Evolutionary conservation across 2,797 vertebrate genomes (phyloP).

Genomic region (Oryzias sinensis): DNA sequence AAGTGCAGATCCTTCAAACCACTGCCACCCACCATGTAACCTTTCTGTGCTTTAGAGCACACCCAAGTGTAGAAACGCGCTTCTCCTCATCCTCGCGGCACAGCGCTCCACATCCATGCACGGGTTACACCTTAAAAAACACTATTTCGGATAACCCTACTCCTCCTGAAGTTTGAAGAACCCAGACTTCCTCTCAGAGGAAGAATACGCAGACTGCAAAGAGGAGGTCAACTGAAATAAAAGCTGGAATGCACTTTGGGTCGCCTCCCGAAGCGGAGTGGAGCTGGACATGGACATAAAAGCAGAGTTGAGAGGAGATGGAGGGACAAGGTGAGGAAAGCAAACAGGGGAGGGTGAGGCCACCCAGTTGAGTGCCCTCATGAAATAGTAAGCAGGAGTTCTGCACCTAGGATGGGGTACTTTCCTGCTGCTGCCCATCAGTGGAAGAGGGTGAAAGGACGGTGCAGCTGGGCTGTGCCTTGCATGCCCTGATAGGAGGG

Average conservation of each 20-base stretch:
- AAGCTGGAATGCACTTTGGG: background rate
- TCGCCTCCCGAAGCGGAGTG: background rate
- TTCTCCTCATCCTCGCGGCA: too few species aligned
- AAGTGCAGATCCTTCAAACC: too few species aligned
- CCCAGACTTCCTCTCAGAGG: too few species aligned
- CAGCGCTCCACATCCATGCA: too few species aligned
- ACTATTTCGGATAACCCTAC: too few species aligned
- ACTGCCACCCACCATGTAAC: too few species aligned
- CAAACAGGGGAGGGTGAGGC: constrained; percentile 15
- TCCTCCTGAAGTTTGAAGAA: too few species aligned
- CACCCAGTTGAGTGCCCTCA: constrained; percentile 55
- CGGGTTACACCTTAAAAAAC: too few species aligned
- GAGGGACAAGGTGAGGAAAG: constrained; percentile 3
- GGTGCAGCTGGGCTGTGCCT: constrained; percentile 4
- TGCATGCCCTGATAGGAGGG: constrained; percentile 7
- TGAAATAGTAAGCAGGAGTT: constrained; percentile 75
- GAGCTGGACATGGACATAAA: background rate
- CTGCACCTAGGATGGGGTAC: constrained; percentile 53
- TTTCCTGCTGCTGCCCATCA: constrained; percentile 46
- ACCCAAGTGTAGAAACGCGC: too few species aligned
- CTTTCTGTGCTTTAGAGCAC: too few species aligned
- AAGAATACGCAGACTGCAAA: too few species aligned
- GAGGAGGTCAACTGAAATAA: background rate
- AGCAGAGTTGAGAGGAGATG: constrained; percentile 7
- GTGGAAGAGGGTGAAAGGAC: constrained; percentile 17